Base-by-base conservation (phyloP, 2,113 vertebrate species). In the Cathartes aura region DNA sequence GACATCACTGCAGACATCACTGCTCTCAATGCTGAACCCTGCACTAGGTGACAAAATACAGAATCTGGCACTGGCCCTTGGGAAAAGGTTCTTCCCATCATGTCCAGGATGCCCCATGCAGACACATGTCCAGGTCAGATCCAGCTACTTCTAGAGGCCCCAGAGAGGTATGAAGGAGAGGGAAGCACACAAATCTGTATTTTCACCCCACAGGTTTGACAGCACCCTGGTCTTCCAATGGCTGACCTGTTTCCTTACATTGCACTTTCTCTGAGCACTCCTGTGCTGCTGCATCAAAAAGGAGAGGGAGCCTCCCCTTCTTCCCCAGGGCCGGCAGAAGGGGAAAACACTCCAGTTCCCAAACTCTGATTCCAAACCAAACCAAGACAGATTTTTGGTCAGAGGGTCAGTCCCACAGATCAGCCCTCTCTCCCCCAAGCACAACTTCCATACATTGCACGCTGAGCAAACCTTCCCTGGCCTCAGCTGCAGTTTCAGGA, bases 401-500 rank as follows among this genome's bases (percentile, higher is more conserved):
- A 52, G 32, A 85, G 1, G 1, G 11, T 29, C 45, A 58, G 53
- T 48, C 21, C 40, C 66, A 87, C 32, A 58, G 38, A 90, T 68
- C 32, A 75, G 43, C 36, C 21, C 24, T 20, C 80, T 82, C 64
- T 92, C 22, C 22, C 87, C 7, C 32, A 82, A 45, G 73, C 63
- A 58, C 75, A 84, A 40, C 43, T 71, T 73, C 82, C 64, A 60
- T 50, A 75, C 14, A 0, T 4, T 19, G 36, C 40, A 66, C 0
- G 0, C 90, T 47, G 52, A 87, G 58, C 64, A 96, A 91, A 89
- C 50, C 82, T 66, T 63, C 68, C 48, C 43, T 7, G 10, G 91
- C 78, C 93, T 96, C 96, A 97, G 94, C 74, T 91, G 78, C 78
- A 59, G 59, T 85, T 96, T 92, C 47, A 59, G 34, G 82, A 81